These are phyloP conservation scores for Heliocidaris tuberculata DNA, from an alignment of 35 echinoderm and acorn worm genomes.

Conservation along the genomic window DNA sequence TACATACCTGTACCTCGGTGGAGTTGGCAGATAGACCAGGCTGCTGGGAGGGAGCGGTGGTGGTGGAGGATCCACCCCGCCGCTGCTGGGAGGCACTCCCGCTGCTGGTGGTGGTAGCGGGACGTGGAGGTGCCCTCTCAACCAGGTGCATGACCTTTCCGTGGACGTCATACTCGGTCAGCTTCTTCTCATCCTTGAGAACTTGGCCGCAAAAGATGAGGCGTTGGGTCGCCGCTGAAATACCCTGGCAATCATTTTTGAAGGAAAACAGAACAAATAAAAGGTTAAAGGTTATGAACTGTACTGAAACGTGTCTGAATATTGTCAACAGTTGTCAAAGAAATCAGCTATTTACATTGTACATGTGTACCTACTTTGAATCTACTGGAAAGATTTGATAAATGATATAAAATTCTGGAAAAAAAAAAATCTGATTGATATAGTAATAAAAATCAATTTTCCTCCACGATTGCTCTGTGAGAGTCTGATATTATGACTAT, in stretches of 20 bases:
- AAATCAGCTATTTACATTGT: too few species aligned
- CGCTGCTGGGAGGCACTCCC: slow-evolving; percentile 9
- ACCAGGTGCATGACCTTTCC: slow-evolving; percentile 90
- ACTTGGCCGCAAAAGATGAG: slow-evolving; percentile 89
- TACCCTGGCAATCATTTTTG: slow-evolving; percentile 50
- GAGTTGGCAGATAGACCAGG: not conserved
- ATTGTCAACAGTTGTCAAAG: too few species aligned
- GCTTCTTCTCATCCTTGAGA: slow-evolving; percentile 88
- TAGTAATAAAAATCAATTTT: too few species aligned
- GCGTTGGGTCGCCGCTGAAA: slow-evolving; percentile 74
- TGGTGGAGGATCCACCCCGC: slow-evolving; percentile 12
- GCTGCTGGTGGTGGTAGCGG: slow-evolving; percentile 36
- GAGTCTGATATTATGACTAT: too few species aligned
- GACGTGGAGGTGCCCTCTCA: slow-evolving; percentile 82
- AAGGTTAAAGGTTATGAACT: too few species aligned
- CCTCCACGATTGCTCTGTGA: too few species aligned
- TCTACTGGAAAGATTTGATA: too few species aligned
- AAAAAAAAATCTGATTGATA: too few species aligned
- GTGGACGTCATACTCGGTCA: slow-evolving; percentile 84
- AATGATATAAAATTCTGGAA: too few species aligned
- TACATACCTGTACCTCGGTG: not conserved
- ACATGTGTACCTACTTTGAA: too few species aligned
- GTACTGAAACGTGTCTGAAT: too few species aligned
- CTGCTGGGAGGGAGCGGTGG: not conserved
- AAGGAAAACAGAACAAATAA: not conserved